Conservation (phyloP, 1,140 invertebrate genomes). For the Colletes gigas region DNA sequence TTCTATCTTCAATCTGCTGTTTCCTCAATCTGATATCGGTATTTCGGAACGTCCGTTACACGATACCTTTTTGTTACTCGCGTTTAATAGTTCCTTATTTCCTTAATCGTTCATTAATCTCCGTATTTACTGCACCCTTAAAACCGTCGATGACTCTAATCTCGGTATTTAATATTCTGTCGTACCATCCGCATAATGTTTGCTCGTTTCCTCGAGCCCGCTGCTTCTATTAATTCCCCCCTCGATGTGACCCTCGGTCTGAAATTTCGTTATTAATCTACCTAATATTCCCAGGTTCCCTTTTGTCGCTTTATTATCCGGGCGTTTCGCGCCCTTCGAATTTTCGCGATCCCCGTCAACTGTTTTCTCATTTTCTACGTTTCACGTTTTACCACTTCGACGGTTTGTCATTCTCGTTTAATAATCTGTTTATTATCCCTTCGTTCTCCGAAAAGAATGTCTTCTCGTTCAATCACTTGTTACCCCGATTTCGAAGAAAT, state of each 20-base stretch:
- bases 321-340: background rate
- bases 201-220: no score
- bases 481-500: no score
- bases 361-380: conserved; percentile 15
- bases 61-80: background rate
- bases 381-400: background rate
- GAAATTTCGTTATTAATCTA: background rate
- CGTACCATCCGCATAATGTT: background rate
- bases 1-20: no score
- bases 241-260: background rate
- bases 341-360: background rate
- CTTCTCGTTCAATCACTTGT: no score
- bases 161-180: background rate
- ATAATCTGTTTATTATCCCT: conserved; percentile 1
- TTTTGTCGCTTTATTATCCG: conserved; percentile 6
- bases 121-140: background rate
- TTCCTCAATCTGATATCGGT: no score
- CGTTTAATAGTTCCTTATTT: background rate
- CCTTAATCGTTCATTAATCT: background rate
- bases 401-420: conserved; percentile 20
- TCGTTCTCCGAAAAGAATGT: background rate
- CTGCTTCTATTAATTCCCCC: background rate
- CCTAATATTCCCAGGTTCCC: background rate
- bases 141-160: background rate
- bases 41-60: background rate